These are phyloP conservation scores for Sesia apiformis DNA, from an alignment of 2,888 invertebrate genomes.

Conservation along the genomic window DNA sequence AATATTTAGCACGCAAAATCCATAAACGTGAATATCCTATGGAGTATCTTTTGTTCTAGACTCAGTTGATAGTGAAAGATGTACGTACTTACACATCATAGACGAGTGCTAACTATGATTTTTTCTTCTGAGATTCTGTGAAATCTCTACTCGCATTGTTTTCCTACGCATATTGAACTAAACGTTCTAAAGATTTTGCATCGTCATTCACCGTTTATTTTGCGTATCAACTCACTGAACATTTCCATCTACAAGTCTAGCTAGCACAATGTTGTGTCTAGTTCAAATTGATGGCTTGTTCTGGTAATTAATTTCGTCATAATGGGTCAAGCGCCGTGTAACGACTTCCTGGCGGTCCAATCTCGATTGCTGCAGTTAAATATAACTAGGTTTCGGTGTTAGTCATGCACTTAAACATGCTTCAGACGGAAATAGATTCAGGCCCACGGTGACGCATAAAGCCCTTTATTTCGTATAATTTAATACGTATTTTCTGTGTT, in stretches of 20 bases:
- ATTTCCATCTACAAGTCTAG: not conserved
- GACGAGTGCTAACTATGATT: no score
- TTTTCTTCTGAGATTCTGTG: no score
- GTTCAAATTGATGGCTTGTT: slow-evolving; percentile 7
- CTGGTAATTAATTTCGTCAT: slow-evolving; percentile 35
- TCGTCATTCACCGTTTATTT: not conserved
- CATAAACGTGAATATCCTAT: no score
- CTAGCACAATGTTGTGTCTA: not conserved
- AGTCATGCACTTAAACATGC: slow-evolving; percentile 15
- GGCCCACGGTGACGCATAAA: slow-evolving; percentile 7
- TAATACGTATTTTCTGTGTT: no score
- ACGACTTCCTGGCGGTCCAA: slow-evolving; percentile 24
- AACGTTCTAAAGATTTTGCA: no score
- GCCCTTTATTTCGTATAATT: not conserved
- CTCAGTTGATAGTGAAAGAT: no score
- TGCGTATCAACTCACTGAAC: no score
- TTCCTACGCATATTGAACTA: no score
- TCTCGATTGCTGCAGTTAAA: slow-evolving; percentile 33
- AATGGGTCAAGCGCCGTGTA: slow-evolving; percentile 37
- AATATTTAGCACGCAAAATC: no score
- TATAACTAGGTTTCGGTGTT: slow-evolving; percentile 34
- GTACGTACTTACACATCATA: no score
- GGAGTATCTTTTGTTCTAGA: no score
- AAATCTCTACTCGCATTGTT: no score
- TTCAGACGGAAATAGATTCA: slow-evolving; percentile 23